These are phyloP conservation scores for Lophius americanus DNA, from an alignment of 2,797 vertebrate species.

Conservation along the genomic window DNA sequence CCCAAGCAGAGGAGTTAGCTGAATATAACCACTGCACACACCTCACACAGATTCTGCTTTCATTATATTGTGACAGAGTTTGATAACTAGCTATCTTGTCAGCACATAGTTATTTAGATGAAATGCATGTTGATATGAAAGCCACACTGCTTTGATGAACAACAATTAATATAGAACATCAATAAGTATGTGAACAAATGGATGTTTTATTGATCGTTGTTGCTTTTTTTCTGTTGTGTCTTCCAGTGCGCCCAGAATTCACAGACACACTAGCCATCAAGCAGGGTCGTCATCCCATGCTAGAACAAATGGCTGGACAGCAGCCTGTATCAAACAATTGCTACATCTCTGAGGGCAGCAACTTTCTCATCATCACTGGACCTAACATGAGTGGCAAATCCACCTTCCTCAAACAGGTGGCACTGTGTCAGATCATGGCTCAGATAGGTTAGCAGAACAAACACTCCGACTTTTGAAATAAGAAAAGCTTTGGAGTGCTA, in stretches of 20 bases:
- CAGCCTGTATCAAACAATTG: conserved; percentile 92
- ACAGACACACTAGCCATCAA: conserved; percentile 96
- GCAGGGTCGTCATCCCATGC: conserved; percentile 93
- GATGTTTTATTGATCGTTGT: not conserved
- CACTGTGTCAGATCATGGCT: conserved; percentile 97
- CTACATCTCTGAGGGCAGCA: conserved; percentile 92
- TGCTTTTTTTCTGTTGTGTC: conserved; percentile 28
- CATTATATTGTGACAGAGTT: conserved; percentile 7
- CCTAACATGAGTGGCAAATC: conserved; percentile 99
- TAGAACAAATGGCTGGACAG: conserved; percentile 90
- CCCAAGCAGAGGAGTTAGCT: conserved; percentile 37
- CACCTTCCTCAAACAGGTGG: conserved; percentile 96
- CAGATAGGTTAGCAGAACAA: conserved; percentile 89
- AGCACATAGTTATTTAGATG: not conserved
- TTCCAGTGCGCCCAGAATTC: conserved; percentile 94
- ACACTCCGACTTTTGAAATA: conserved; percentile 3
- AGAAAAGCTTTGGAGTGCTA: conserved; percentile 4
- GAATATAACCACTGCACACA: conserved; percentile 40
- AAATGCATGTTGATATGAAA: not conserved
- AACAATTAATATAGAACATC: too few species aligned
- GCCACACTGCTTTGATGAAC: not conserved
- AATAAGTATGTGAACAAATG: not conserved
- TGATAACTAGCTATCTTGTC: not conserved
- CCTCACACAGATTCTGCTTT: conserved; percentile 20
- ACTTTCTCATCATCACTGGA: conserved; percentile 94